Evolutionary conservation across 2,797 vertebrate species (phyloP).

Genomic region (Crenuchus spilurus): DNA sequence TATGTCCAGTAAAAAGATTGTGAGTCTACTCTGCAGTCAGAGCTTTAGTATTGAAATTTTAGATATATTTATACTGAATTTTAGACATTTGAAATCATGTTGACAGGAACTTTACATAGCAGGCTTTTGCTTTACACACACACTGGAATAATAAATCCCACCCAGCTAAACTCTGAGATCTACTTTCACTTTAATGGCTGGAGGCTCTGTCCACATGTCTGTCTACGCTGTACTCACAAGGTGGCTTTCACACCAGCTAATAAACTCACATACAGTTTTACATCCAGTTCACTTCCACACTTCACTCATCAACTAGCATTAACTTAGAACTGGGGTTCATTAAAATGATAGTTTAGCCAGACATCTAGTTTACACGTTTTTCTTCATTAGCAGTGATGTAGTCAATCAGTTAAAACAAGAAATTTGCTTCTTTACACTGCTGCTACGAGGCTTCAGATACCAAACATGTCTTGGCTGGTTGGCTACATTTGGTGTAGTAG

Average conservation of each 20-base stretch:
- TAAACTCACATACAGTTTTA: conserved; percentile 63
- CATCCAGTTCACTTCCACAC: conserved; percentile 53
- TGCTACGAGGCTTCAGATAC: background rate
- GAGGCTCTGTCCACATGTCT: conserved; percentile 23
- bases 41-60: too few species aligned
- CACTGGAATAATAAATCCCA: conserved; percentile 32
- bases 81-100: too few species aligned
- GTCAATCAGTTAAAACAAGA: background rate
- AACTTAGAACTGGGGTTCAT: conserved; percentile 13
- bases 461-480: background rate
- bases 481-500: too few species aligned
- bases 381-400: too few species aligned
- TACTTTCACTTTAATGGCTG: conserved; percentile 43
- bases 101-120: conserved; percentile 14
- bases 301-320: conserved; percentile 33
- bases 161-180: conserved; percentile 14
- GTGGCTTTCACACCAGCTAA: conserved; percentile 67
- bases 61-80: too few species aligned
- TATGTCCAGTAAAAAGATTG: too few species aligned
- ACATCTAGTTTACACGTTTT: background rate
- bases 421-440: too few species aligned
- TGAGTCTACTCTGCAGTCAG: too few species aligned
- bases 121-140: conserved; percentile 34
- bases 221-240: background rate
- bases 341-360: background rate